Conservation (phyloP, 2,888 invertebrate species). For the Stenolophus ochropezus region DNA sequence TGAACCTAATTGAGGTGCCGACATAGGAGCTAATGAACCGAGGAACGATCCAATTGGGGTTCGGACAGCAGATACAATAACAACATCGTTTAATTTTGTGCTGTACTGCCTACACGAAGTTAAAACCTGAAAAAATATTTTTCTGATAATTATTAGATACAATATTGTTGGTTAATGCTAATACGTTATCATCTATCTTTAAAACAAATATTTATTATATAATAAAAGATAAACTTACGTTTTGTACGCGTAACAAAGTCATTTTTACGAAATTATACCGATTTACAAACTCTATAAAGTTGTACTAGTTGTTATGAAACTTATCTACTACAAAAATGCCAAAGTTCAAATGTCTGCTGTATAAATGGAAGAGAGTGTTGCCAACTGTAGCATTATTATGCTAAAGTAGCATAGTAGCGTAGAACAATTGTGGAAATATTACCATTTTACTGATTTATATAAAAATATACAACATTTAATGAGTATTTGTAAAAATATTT, state of each 20-base stretch:
- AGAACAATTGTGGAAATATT: no score
- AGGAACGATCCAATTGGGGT: conserved; percentile 99
- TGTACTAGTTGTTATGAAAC: conserved; percentile 40
- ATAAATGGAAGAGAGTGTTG: no score
- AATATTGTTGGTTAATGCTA: no score
- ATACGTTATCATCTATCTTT: background rate
- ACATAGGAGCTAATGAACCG: conserved; percentile 85
- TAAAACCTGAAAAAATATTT: conserved; percentile 33
- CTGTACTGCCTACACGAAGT: conserved; percentile 68
- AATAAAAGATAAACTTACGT: conserved; percentile 36
- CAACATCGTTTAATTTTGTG: conserved; percentile 86
- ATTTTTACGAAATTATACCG: conserved; percentile 36
- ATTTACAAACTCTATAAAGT: background rate
- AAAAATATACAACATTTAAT: no score
- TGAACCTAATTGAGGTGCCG: conserved; percentile 94
- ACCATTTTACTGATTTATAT: no score
- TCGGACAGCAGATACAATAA: conserved; percentile 93
- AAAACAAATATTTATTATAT: background rate
- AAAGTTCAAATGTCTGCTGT: no score
- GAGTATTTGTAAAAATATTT: no score
- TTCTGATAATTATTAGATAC: no score
- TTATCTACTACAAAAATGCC: background rate
- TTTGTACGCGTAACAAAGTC: conserved; percentile 41
- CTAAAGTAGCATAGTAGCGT: no score
- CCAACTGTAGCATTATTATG: no score